These are phyloP conservation scores for Xestia ashworthii DNA, from an alignment of 2,888 invertebrate species.

Conservation along the genomic window DNA sequence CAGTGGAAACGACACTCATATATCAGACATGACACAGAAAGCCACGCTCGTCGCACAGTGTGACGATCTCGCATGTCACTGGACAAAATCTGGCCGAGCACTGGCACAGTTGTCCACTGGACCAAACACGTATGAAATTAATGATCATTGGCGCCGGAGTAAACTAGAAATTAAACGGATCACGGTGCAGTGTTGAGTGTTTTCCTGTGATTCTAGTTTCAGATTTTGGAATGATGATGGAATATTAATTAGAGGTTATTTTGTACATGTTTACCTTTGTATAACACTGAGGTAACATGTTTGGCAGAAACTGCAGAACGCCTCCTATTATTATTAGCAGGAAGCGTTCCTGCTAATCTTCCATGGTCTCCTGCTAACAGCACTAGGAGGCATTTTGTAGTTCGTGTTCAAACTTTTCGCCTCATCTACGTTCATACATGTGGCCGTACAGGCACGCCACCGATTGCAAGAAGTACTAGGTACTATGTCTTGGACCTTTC, in stretches of 20 bases:
- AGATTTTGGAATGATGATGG: not conserved
- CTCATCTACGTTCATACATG: not conserved
- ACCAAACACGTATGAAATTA: slow-evolving; percentile 67
- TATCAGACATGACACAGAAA: slow-evolving; percentile 44
- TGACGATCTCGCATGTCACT: slow-evolving; percentile 52
- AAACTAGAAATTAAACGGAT: slow-evolving; percentile 47
- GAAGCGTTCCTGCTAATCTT: too few species aligned
- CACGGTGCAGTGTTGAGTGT: slow-evolving; percentile 11
- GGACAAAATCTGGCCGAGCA: slow-evolving; percentile 56
- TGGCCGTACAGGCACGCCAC: not conserved
- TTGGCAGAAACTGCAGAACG: not conserved
- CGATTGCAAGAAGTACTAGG: too few species aligned
- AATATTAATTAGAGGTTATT: slow-evolving; percentile 13
- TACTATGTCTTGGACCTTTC: not conserved
- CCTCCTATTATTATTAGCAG: not conserved
- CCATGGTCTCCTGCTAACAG: not conserved
- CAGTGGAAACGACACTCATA: slow-evolving; percentile 22
- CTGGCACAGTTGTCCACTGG: slow-evolving; percentile 63
- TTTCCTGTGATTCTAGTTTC: slow-evolving; percentile 9
- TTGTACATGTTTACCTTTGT: not conserved
- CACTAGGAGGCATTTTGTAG: too few species aligned
- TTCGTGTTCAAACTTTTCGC: not conserved
- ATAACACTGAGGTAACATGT: not conserved
- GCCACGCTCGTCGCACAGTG: slow-evolving; percentile 47
- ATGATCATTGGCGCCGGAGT: slow-evolving; percentile 54